phyloP scores from a whole-genome alignment of 2,113 vertebrate genomes.

The Nothocercus nigrocapillus region DNA sequence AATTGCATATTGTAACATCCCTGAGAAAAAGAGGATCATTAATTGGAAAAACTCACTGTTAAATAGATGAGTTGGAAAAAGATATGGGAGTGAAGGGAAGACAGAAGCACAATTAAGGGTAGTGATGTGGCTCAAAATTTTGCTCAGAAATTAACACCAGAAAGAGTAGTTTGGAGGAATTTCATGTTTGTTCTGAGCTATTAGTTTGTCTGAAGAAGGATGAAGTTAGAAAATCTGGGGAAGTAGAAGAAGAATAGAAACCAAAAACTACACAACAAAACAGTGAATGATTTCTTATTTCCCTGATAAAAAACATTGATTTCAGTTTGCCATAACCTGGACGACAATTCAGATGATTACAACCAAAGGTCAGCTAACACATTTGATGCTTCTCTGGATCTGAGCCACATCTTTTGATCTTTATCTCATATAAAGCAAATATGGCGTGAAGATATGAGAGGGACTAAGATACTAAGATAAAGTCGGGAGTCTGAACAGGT shows the following conservation, averaged over 20 bases:
- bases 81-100: neutral
- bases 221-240: neutral
- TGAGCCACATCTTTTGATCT: neutral
- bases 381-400: neutral
- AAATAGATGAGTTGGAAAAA: neutral
- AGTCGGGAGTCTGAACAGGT: neutral
- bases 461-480: neutral
- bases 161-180: neutral
- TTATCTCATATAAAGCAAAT: neutral
- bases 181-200: neutral
- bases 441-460: neutral
- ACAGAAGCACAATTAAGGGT: neutral
- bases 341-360: neutral
- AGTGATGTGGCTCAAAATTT: neutral
- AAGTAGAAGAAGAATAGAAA: neutral
- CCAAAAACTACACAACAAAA: neutral
- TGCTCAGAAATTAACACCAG: neutral
- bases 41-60: neutral
- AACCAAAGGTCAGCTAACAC: neutral
- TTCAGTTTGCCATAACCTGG: neutral
- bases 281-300: neutral
- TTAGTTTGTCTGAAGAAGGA: neutral
- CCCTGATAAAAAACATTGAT: rapidly evolving
- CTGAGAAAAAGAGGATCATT: neutral
- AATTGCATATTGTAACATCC: neutral